Evolutionary conservation across 2,113 vertebrate species (phyloP).

Genomic region (Oryzias celebensis): DNA sequence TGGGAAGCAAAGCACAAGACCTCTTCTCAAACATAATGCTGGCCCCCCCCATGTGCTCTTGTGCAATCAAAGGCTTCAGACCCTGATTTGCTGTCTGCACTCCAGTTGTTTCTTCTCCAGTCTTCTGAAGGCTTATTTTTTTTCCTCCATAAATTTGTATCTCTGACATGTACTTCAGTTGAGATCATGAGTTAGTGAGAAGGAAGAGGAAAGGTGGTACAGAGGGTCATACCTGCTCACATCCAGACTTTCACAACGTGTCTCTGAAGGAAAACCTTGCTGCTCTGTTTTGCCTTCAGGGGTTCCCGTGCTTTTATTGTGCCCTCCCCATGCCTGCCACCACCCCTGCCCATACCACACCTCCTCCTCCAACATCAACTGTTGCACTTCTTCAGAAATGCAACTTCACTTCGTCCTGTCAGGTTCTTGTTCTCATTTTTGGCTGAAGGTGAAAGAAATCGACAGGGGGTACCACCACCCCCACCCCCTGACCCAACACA

Average conservation of each 20-base stretch:
- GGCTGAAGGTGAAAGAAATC: too few species aligned
- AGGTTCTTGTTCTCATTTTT: too few species aligned
- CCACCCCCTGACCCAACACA: too few species aligned
- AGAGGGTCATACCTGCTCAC: conserved; percentile 34
- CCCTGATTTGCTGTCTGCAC: conserved; percentile 15
- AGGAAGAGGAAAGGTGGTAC: conserved; percentile 1
- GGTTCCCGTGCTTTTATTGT: conserved; percentile 36
- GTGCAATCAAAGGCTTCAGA: conserved; percentile 15
- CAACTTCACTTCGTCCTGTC: too few species aligned
- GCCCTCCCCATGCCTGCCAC: conserved; percentile 2
- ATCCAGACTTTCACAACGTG: conserved; percentile 19
- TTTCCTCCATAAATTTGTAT: neutral
- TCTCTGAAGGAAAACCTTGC: neutral
- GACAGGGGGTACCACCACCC: too few species aligned
- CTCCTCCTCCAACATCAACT: neutral
- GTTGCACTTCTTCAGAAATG: too few species aligned
- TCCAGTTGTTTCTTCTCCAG: conserved; percentile 36
- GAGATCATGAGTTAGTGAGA: neutral
- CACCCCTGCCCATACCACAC: conserved; percentile 38
- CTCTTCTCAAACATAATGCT: neutral
- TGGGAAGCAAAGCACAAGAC: neutral
- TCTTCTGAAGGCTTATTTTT: neutral
- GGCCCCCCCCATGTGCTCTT: conserved; percentile 6
- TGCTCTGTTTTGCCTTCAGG: neutral
- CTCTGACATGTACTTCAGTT: neutral